These are phyloP conservation scores for Diachasma alloeum DNA, from an alignment of 1,140 invertebrate genomes.

Conservation along the genomic window DNA sequence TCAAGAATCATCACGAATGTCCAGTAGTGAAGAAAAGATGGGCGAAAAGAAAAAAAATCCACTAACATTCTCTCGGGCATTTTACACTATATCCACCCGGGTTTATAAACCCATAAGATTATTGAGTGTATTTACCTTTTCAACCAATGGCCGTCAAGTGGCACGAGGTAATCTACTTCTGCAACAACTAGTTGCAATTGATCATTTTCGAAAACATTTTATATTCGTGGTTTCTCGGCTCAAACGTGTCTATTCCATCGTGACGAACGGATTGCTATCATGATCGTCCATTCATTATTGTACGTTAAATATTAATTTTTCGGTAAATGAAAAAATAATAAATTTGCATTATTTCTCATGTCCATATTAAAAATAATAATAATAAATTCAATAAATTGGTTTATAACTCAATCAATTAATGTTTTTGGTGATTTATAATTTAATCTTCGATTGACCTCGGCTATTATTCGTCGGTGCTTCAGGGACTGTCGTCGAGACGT, in stretches of 20 bases:
- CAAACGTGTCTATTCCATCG: conserved; percentile 50
- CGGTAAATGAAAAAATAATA: no score
- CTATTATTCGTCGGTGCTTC: neutral
- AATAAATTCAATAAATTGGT: no score
- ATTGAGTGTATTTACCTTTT: conserved; percentile 3
- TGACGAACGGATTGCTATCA: conserved; percentile 45
- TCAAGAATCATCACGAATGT: neutral
- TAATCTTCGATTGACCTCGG: neutral
- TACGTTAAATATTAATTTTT: neutral
- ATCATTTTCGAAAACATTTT: conserved; percentile 47
- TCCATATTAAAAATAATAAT: no score
- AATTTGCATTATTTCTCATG: no score
- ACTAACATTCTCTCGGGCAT: neutral
- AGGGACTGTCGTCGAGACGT: neutral
- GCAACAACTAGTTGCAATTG: conserved; percentile 52
- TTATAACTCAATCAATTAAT: neutral
- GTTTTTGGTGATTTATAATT: neutral
- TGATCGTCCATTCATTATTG: conserved; percentile 42
- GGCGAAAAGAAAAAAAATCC: neutral
- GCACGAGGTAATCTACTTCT: conserved; percentile 61
- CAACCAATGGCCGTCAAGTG: conserved; percentile 61
- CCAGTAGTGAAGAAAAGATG: neutral
- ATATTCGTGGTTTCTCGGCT: conserved; percentile 27
- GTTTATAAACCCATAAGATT: neutral
- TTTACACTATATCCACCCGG: neutral